A percentile compares a stretch with the other conserved stretches of the same genome.
Evolutionary conservation across 1,140 invertebrate genomes (phyloP).

Genomic region (Cryptotermes secundus): DNA sequence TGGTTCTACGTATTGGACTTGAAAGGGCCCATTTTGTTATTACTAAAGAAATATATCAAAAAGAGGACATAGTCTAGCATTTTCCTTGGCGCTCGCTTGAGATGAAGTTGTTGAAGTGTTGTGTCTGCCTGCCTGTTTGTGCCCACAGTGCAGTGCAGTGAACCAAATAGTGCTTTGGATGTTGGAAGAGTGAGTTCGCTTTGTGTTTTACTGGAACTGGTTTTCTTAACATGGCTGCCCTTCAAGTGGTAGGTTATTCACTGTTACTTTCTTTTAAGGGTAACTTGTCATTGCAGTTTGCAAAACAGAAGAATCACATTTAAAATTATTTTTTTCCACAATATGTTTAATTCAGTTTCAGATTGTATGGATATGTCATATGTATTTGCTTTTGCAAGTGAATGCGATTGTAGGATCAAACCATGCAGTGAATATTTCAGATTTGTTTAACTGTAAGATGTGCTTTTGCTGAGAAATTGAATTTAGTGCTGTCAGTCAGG

Average conservation of each 20-base stretch:
- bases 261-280: background rate
- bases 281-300: background rate
- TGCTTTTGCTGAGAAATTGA: background rate
- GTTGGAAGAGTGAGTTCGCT: conserved; percentile 22
- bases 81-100: background rate
- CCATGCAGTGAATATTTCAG: background rate
- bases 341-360: background rate
- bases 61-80: conserved; percentile 16
- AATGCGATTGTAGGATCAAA: background rate
- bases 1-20: background rate
- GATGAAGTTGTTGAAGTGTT: conserved; percentile 5
- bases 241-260: conserved; percentile 16
- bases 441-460: background rate
- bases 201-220: conserved; percentile 25
- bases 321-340: background rate
- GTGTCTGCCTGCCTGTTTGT: background rate
- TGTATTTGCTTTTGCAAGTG: background rate
- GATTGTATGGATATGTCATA: background rate
- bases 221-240: conserved; percentile 4
- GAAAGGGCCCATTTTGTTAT: background rate
- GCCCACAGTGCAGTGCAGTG: conserved; percentile 7
- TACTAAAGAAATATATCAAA: background rate
- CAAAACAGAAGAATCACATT: background rate
- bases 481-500: background rate
- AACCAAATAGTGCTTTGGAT: conserved; percentile 22